phyloP scores from a whole-genome alignment of 2,113 vertebrate genomes.

The Willisornis vidua region DNA sequence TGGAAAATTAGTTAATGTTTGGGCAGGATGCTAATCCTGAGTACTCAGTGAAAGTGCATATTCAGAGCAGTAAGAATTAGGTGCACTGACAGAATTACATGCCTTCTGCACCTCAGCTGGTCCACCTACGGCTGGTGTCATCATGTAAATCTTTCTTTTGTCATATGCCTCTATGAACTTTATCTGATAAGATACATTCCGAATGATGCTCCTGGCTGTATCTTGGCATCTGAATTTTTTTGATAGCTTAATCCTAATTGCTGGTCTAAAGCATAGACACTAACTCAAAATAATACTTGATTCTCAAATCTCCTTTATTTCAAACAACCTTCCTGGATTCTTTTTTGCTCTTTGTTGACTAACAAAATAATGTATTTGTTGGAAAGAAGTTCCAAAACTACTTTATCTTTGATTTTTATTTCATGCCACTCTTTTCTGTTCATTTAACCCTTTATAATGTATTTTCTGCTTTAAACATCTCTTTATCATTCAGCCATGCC shows the following conservation, averaged over 20 bases:
- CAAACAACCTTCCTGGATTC: not conserved
- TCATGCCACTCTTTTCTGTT: not conserved
- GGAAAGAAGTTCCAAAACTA: not conserved
- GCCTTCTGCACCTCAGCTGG: not conserved
- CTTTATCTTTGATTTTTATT: not conserved
- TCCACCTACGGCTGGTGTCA: not conserved
- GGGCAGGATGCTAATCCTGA: not conserved
- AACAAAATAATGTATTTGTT: not conserved
- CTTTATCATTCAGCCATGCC: not conserved
- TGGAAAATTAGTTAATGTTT: not conserved
- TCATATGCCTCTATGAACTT: not conserved
- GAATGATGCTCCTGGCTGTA: not conserved
- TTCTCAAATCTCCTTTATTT: not conserved
- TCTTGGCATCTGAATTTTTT: not conserved
- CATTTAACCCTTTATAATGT: not conserved
- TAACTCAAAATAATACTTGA: not conserved
- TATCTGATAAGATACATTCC: not conserved
- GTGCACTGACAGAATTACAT: not conserved
- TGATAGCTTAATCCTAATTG: not conserved
- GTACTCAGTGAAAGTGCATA: not conserved
- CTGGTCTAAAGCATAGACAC: not conserved
- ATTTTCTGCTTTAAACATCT: not conserved
- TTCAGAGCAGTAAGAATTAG: not conserved
- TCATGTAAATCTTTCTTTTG: not conserved
- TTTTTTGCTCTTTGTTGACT: not conserved